These are phyloP conservation scores for Carlito syrichta DNA, from an alignment of 2,113 vertebrate genomes.

Conservation along the genomic window DNA sequence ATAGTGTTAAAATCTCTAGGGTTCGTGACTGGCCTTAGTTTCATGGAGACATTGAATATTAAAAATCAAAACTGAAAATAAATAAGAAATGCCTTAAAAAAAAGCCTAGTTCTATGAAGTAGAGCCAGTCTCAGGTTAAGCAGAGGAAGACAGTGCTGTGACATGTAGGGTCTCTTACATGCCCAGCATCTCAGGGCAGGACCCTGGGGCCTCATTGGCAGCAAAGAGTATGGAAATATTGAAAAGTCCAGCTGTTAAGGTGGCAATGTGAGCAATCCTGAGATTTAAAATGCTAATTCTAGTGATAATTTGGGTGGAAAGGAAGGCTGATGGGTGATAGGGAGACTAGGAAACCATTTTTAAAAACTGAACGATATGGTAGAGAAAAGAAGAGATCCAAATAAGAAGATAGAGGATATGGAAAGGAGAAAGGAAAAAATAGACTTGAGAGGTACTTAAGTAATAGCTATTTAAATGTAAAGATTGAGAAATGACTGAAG, in stretches of 20 bases:
- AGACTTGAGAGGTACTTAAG: not conserved
- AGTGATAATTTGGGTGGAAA: not conserved
- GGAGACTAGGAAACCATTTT: not conserved
- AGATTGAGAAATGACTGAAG: not conserved
- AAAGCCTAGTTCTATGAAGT: not conserved
- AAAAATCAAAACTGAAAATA: not conserved
- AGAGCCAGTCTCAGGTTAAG: not conserved
- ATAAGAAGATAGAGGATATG: not conserved
- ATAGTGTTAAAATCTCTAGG: no score
- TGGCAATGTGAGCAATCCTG: not conserved
- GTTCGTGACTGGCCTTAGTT: not conserved
- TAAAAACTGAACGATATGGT: not conserved
- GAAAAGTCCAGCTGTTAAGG: not conserved
- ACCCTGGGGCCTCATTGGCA: not conserved
- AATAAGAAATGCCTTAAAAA: not conserved
- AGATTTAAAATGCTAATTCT: not conserved
- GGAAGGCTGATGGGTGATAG: no score
- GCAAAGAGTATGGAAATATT: not conserved
- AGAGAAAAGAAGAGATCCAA: not conserved
- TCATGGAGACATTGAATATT: not conserved
- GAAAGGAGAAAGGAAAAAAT: not conserved
- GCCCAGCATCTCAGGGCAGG: not conserved
- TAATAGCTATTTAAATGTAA: not conserved
- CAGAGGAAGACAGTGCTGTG: no score
- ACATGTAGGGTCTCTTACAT: not conserved